These are phyloP conservation scores for Pontoporia blainvillei DNA, from an alignment of 2,113 vertebrate genomes.

Conservation along the genomic window DNA sequence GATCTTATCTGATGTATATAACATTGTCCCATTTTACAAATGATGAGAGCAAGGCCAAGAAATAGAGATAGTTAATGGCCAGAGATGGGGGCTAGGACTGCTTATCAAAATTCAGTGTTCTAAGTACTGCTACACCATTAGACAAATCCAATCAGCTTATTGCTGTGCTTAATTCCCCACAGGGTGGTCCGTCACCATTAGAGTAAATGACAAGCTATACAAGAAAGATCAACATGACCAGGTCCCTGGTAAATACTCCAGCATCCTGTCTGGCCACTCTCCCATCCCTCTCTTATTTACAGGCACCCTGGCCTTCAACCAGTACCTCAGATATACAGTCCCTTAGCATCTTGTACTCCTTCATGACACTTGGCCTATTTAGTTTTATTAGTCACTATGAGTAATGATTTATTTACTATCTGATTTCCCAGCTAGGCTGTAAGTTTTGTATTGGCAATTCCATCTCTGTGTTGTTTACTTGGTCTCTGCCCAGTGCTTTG, in stretches of 20 bases:
- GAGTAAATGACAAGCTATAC: not conserved
- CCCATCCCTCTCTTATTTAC: not conserved
- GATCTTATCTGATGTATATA: not conserved
- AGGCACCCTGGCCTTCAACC: not conserved
- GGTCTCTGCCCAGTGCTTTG: not conserved
- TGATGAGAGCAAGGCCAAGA: not conserved
- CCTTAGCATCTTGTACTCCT: not conserved
- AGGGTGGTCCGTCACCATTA: not conserved
- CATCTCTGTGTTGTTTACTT: not conserved
- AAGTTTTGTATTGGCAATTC: not conserved
- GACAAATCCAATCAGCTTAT: not conserved
- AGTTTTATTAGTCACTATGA: not conserved
- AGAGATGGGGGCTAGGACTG: not conserved
- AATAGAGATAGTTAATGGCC: not conserved
- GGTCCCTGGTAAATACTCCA: not conserved
- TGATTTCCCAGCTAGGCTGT: not conserved
- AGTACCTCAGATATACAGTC: not conserved
- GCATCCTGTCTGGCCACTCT: not conserved
- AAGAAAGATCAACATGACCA: not conserved
- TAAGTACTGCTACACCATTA: not conserved
- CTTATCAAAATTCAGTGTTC: not conserved
- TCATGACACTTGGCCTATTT: not conserved
- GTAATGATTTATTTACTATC: not conserved
- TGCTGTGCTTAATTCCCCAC: not conserved
- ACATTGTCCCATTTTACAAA: not conserved